Percentiles rank a stretch among this genome's conserved stretches.
Conservation (phyloP, 2,888 invertebrate species). For the Drosophila differens region DNA sequence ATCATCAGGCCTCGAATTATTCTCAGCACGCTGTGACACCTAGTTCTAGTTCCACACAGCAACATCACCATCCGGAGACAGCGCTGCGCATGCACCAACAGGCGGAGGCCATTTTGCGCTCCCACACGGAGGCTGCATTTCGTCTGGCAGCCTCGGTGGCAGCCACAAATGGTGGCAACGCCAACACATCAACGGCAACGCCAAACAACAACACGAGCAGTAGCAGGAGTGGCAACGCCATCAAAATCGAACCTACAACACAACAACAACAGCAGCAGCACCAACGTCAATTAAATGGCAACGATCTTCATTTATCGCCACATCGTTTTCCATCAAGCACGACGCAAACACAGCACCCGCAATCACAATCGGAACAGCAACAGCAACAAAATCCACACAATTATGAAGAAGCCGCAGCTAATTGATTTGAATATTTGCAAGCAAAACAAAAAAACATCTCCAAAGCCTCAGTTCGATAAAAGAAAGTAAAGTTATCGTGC, state of each 20-base stretch:
- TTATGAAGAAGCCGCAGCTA: constrained; percentile 87
- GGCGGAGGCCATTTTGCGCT: constrained; percentile 89
- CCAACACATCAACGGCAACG: constrained; percentile 5
- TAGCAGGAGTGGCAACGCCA: neutral
- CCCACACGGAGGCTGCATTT: constrained; percentile 94
- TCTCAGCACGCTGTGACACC: constrained; percentile 4
- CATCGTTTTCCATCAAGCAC: constrained; percentile 83
- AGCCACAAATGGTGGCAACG: constrained; percentile 33
- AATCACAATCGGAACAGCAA: constrained; percentile 85
- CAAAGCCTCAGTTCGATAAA: neutral
- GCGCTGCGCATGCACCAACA: constrained; percentile 89
- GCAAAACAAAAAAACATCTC: neutral
- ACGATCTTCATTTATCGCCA: constrained; percentile 33
- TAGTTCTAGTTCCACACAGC: neutral
- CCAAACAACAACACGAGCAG: constrained; percentile 55
- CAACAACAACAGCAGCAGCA: constrained; percentile 66
- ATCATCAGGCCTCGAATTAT: constrained; percentile 51
- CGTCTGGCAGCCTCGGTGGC: constrained; percentile 87
- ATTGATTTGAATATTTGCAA: neutral
- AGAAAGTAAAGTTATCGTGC: neutral
- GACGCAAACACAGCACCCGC: constrained; percentile 63
- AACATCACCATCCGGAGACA: constrained; percentile 75
- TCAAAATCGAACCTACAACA: constrained; percentile 20
- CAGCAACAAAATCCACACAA: constrained; percentile 81
- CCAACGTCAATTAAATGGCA: constrained; percentile 20